Conservation (phyloP, 2,888 invertebrate species). For the Lasioglossum oenotherae region DNA sequence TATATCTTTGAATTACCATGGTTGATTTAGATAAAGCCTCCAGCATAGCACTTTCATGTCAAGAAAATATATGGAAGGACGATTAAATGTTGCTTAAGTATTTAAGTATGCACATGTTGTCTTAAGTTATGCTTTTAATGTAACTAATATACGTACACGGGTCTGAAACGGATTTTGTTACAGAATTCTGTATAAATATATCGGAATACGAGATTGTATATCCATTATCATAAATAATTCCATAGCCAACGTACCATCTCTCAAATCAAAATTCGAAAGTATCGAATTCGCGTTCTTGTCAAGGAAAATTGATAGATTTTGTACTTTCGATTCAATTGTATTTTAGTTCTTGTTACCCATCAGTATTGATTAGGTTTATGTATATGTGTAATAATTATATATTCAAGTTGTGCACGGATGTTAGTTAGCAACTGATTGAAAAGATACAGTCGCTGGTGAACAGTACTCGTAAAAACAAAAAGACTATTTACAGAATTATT, state of each 20-base stretch:
- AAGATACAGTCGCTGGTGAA: constrained; percentile 45
- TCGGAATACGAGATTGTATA: constrained; percentile 31
- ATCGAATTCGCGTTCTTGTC: constrained; percentile 46
- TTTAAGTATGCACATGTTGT: constrained; percentile 58
- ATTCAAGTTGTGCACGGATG: constrained; percentile 49
- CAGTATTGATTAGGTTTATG: constrained; percentile 64
- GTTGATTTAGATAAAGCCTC: constrained; percentile 38
- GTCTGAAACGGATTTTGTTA: constrained; percentile 43
- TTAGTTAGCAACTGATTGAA: constrained; percentile 49
- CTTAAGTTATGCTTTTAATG: constrained; percentile 57
- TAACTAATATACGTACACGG: constrained; percentile 32
- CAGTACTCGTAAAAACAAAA: constrained; percentile 48
- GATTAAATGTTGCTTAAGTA: constrained; percentile 55
- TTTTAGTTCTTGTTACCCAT: constrained; percentile 63
- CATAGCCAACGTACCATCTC: constrained; percentile 37
- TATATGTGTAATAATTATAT: constrained; percentile 47
- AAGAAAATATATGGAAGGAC: constrained; percentile 20
- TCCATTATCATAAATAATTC: constrained; percentile 45
- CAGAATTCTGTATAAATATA: constrained; percentile 41
- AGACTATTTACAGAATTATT: constrained; percentile 28
- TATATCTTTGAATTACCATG: constrained; percentile 37
- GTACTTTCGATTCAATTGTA: constrained; percentile 54
- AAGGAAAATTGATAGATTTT: constrained; percentile 54
- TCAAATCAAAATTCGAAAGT: constrained; percentile 32
- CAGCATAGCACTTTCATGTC: constrained; percentile 33